Percentiles rank a stretch among this genome's conserved stretches.
Evolutionary conservation across 2,888 invertebrate genomes (phyloP).

Genomic region (Cordilura impudica): DNA sequence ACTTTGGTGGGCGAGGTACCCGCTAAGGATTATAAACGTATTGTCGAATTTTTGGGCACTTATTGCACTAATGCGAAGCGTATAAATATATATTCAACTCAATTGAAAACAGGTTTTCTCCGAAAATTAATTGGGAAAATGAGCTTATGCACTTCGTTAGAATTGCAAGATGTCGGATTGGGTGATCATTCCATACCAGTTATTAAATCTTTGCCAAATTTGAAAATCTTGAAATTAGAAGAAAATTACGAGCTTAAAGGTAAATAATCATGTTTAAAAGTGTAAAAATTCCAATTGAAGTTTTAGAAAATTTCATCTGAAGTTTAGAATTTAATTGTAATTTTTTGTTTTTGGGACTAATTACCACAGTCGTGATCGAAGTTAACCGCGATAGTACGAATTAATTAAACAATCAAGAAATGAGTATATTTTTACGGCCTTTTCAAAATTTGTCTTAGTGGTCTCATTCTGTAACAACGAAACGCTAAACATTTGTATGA

Average conservation of each 20-base stretch:
- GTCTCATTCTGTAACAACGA: too few species aligned
- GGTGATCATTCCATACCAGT: neutral
- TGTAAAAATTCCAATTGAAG: too few species aligned
- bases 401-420: too few species aligned
- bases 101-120: neutral
- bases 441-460: too few species aligned
- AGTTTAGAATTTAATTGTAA: too few species aligned
- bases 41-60: neutral
- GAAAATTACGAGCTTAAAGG: neutral
- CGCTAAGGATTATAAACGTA: neutral
- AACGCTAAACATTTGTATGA: too few species aligned
- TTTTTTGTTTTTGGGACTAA: too few species aligned
- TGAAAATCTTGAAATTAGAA: constrained; percentile 14
- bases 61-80: constrained; percentile 26
- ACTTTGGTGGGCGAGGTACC: neutral
- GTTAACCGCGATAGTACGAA: too few species aligned
- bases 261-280: neutral
- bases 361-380: too few species aligned
- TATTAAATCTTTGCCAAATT: constrained; percentile 8
- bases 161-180: neutral
- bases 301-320: too few species aligned
- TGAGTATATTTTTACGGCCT: too few species aligned
- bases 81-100: neutral
- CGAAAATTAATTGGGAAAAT: constrained; percentile 17
- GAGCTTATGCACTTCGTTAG: neutral